phyloP scores from a whole-genome alignment of 2,113 vertebrate species.

The Serinus canaria region DNA sequence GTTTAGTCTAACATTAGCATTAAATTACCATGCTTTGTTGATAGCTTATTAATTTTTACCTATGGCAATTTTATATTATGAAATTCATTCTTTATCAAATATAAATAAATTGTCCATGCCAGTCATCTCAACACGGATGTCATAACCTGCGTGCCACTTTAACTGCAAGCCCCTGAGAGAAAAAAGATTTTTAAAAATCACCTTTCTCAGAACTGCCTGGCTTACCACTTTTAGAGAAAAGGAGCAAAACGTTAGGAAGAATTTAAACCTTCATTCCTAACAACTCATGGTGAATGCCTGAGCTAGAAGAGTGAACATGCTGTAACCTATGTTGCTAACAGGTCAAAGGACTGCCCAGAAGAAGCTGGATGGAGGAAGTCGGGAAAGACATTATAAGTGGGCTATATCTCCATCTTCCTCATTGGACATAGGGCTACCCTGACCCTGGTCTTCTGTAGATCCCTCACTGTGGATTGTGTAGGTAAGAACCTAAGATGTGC shows the following conservation, averaged over 20 bases:
- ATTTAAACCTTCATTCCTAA: neutral
- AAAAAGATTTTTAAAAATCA: neutral
- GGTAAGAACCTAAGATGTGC: neutral
- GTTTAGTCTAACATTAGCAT: neutral
- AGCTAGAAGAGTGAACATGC: neutral
- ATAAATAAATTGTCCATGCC: neutral
- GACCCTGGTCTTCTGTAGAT: neutral
- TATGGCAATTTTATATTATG: neutral
- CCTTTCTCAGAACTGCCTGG: neutral
- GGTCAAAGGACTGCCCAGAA: neutral
- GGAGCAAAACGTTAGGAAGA: neutral
- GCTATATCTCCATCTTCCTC: neutral
- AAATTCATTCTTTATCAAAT: neutral
- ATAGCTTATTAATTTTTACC: conserved; percentile 14
- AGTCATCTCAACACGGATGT: neutral
- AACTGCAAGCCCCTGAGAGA: neutral
- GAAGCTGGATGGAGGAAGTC: neutral
- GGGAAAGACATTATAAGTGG: neutral
- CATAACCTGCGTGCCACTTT: neutral
- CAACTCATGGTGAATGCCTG: neutral
- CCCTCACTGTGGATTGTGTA: neutral
- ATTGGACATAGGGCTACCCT: neutral
- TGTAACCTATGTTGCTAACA: neutral
- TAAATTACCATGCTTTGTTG: neutral
- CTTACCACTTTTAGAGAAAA: neutral